These are phyloP conservation scores for Odontomachus brunneus DNA, from an alignment of 1,140 invertebrate species.

Conservation along the genomic window DNA sequence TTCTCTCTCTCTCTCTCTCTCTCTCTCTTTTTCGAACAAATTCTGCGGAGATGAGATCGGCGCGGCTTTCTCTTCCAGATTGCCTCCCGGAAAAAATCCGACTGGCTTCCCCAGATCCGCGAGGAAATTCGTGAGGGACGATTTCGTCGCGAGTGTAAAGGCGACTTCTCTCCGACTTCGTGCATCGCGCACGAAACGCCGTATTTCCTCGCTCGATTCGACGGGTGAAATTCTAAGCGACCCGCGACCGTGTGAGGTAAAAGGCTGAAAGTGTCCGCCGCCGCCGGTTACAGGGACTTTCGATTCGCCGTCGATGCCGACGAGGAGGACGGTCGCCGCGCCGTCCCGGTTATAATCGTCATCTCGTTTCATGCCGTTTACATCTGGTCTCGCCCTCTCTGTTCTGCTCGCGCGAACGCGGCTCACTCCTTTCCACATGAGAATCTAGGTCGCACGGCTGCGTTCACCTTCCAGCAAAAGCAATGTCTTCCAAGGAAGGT, in stretches of 20 bases:
- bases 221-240: constrained; percentile 65
- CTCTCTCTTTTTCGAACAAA: neutral
- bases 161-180: neutral
- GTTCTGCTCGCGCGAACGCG: constrained; percentile 47
- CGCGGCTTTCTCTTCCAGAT: neutral
- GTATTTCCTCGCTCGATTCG: constrained; percentile 21
- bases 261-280: constrained; percentile 69
- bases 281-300: constrained; percentile 59
- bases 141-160: neutral
- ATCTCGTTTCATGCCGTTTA: constrained; percentile 72
- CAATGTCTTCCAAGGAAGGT: constrained; percentile 82
- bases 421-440: constrained; percentile 60
- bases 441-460: constrained; percentile 83
- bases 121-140: neutral
- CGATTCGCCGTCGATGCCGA: constrained; percentile 67
- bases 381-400: constrained; percentile 60
- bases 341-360: constrained; percentile 68
- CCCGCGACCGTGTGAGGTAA: constrained; percentile 49
- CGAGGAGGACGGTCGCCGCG: constrained; percentile 49
- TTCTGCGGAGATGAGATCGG: neutral
- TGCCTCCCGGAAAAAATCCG: too few relatives aligned
- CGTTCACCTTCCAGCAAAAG: constrained; percentile 80
- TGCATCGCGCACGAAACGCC: neutral
- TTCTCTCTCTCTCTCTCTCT: too few relatives aligned
- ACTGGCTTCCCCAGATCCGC: neutral